Evolutionary conservation across 2,113 vertebrate genomes (phyloP).

Genomic region (Suricata suricatta): DNA sequence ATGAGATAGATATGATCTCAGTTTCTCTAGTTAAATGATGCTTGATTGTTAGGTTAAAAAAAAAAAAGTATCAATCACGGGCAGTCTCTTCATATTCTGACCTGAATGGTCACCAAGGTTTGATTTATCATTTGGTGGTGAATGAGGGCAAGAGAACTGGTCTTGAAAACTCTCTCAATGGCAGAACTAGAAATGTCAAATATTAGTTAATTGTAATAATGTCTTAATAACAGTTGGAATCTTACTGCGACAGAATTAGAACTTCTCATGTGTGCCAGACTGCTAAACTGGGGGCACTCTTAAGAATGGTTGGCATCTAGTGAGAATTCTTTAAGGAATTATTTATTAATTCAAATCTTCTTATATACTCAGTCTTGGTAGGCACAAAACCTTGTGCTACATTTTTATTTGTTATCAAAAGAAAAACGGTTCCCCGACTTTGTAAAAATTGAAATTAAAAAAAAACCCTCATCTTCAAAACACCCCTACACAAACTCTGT

Average conservation of each 20-base stretch:
- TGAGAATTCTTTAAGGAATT: slow-evolving; percentile 69
- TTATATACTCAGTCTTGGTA: slow-evolving; percentile 44
- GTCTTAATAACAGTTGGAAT: slow-evolving; percentile 19
- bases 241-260: slow-evolving; percentile 42
- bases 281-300: slow-evolving; percentile 35
- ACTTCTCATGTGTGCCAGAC: background rate
- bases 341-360: slow-evolving; percentile 43
- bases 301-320: slow-evolving; percentile 45
- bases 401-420: slow-evolving; percentile 53
- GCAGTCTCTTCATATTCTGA: background rate
- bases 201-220: slow-evolving; percentile 53
- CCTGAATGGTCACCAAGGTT: background rate
- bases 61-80: background rate
- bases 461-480: background rate
- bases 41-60: background rate
- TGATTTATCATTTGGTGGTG: background rate
- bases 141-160: background rate
- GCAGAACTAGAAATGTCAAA: slow-evolving; percentile 6
- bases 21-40: background rate
- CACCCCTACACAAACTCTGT: background rate
- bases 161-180: slow-evolving; percentile 37
- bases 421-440: background rate
- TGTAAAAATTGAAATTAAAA: slow-evolving; percentile 32
- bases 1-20: background rate
- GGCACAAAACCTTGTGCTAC: slow-evolving; percentile 13